A percentile compares a stretch with the other conserved stretches of the same genome.
Conservation (phyloP, 2,797 vertebrate genomes). For the Chelonia mydas region DNA sequence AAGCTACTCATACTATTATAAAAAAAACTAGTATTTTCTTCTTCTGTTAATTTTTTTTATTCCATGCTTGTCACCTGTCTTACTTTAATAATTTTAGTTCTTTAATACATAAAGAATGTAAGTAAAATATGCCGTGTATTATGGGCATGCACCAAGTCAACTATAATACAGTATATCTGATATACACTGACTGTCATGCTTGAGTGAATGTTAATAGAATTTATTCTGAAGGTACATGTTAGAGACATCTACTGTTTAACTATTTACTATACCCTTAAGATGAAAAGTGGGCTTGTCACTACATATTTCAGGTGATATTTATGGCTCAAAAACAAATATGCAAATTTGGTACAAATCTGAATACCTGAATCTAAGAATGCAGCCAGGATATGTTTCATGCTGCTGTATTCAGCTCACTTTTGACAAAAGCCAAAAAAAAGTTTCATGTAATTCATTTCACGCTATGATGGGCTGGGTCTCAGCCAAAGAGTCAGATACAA, state of each 20-base stretch:
- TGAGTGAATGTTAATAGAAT: conserved; percentile 87
- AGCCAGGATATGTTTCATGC: conserved; percentile 62
- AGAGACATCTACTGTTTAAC: conserved; percentile 85
- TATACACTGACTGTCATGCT: conserved; percentile 86
- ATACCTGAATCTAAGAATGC: conserved; percentile 73
- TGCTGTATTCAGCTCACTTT: conserved; percentile 77
- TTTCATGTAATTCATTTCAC: conserved; percentile 83
- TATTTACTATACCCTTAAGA: conserved; percentile 83
- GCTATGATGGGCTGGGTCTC: conserved; percentile 79
- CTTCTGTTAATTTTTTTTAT: conserved; percentile 74
- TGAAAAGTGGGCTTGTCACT: conserved; percentile 79
- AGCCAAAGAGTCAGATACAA: conserved; percentile 79
- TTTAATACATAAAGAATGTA: conserved; percentile 84
- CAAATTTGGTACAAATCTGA: conserved; percentile 73
- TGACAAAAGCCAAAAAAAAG: conserved; percentile 80
- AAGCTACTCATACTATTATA: conserved; percentile 81
- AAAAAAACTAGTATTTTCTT: conserved; percentile 71
- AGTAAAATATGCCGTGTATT: conserved; percentile 86
- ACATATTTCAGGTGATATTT: conserved; percentile 76
- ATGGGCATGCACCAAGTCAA: conserved; percentile 83
- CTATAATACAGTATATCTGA: conserved; percentile 87
- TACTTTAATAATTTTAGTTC: conserved; percentile 84
- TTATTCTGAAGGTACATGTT: conserved; percentile 85
- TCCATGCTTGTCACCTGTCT: conserved; percentile 79
- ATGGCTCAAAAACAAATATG: conserved; percentile 77